Evolutionary conservation across 2,797 vertebrate species (phyloP).

Genomic region (Pagetopsis macropterus): DNA sequence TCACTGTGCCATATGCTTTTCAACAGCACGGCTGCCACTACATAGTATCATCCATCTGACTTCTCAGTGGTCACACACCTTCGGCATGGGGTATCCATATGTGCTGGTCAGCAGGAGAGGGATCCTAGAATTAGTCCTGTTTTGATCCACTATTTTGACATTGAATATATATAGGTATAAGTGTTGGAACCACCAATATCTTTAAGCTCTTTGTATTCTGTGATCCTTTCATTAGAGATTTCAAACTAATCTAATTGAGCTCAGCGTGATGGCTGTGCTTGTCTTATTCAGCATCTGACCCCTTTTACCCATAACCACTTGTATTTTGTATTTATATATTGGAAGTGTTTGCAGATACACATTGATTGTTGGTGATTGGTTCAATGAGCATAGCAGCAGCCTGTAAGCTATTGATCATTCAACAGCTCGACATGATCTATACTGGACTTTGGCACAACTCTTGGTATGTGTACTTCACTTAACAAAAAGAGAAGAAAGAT

Average conservation of each 20-base stretch:
- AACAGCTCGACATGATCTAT: slow-evolving; percentile 29
- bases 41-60: slow-evolving; percentile 26
- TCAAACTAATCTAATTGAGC: slow-evolving; percentile 32
- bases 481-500: no score
- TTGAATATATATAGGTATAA: background rate
- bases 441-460: background rate
- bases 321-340: background rate
- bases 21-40: slow-evolving; percentile 32
- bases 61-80: slow-evolving; percentile 31
- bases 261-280: slow-evolving; percentile 26
- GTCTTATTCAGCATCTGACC: background rate
- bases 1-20: slow-evolving; percentile 48
- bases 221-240: slow-evolving; percentile 30
- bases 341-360: background rate
- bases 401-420: slow-evolving; percentile 36
- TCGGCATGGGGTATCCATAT: slow-evolving; percentile 32
- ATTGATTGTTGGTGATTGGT: slow-evolving; percentile 25
- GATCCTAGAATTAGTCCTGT: background rate
- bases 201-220: slow-evolving; percentile 14
- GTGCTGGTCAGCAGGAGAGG: slow-evolving; percentile 19
- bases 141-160: slow-evolving; percentile 2
- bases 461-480: no score
- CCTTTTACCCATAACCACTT: background rate
- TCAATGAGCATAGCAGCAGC: slow-evolving; percentile 15
- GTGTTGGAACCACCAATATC: background rate